phyloP scores from a whole-genome alignment of 2,797 vertebrate genomes.

The Takifugu ocellatus region DNA sequence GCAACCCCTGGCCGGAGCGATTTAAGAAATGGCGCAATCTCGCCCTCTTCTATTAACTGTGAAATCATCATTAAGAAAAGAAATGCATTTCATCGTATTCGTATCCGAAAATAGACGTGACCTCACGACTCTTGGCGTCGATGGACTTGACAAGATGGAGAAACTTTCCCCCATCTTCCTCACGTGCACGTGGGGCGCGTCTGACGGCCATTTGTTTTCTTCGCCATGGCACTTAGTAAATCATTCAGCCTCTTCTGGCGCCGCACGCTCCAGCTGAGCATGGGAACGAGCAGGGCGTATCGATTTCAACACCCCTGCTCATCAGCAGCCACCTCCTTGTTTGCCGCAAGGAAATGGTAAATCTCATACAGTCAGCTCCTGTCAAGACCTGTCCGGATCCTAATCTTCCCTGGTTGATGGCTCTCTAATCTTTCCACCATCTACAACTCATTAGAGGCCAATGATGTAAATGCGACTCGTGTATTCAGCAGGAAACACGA shows the following conservation, averaged over 20 bases:
- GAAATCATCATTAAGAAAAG: neutral
- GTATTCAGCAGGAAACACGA: slow-evolving; percentile 4
- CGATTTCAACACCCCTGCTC: slow-evolving; percentile 65
- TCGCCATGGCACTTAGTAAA: slow-evolving; percentile 50
- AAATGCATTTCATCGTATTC: slow-evolving; percentile 3
- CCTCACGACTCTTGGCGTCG: slow-evolving; percentile 37
- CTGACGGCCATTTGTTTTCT: slow-evolving; percentile 72
- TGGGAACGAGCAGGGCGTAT: slow-evolving; percentile 66
- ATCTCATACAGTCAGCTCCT: slow-evolving; percentile 60
- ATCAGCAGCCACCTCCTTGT: slow-evolving; percentile 60
- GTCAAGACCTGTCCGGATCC: slow-evolving; percentile 57
- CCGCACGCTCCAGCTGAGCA: slow-evolving; percentile 48
- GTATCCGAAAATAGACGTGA: slow-evolving; percentile 48
- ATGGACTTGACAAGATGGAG: slow-evolving; percentile 35
- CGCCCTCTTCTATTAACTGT: neutral
- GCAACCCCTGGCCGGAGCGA: too few relatives aligned
- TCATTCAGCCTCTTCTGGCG: slow-evolving; percentile 67
- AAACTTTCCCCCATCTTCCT: slow-evolving; percentile 58
- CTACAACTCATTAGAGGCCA: slow-evolving; percentile 48
- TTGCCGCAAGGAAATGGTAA: slow-evolving; percentile 60
- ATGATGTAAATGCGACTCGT: slow-evolving; percentile 38
- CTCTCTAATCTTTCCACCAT: slow-evolving; percentile 59
- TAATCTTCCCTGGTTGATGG: slow-evolving; percentile 62
- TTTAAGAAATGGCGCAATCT: too few relatives aligned
- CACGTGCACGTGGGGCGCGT: slow-evolving; percentile 28